Evolutionary conservation across 2,113 vertebrate genomes (phyloP).

Genomic region (Gorsachius goisagi): DNA sequence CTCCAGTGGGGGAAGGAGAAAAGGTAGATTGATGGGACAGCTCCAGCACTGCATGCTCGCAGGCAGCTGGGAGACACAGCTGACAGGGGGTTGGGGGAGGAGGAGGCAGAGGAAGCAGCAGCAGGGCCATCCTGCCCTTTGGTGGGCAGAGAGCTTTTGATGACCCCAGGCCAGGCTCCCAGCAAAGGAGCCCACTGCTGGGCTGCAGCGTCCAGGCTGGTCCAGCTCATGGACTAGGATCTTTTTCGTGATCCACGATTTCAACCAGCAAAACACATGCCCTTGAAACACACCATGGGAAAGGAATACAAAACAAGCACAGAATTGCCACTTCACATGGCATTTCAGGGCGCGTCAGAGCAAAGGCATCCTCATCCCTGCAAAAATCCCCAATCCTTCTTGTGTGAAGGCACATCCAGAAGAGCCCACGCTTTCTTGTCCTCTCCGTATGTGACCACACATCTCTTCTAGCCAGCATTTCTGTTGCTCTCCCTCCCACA

Average conservation of each 20-base stretch:
- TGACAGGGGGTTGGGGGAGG: background rate
- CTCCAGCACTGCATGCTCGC: background rate
- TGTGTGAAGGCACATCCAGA: background rate
- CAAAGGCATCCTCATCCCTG: background rate
- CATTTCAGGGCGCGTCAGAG: background rate
- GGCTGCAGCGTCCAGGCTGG: background rate
- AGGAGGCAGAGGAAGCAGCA: background rate
- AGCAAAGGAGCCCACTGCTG: background rate
- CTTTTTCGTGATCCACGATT: background rate
- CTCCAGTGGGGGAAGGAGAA: background rate
- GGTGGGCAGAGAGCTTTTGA: background rate
- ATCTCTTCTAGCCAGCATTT: background rate
- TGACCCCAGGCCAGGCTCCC: background rate
- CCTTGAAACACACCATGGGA: background rate
- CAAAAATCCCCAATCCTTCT: background rate
- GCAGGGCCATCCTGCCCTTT: background rate
- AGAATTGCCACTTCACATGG: background rate
- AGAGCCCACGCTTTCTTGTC: background rate
- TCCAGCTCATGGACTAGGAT: fast-evolving
- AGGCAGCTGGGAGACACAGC: background rate
- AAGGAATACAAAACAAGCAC: background rate
- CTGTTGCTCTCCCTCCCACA: background rate
- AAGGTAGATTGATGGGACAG: background rate
- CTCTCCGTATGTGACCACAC: background rate
- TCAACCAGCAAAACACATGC: background rate